A percentile compares a stretch with the other conserved stretches of the same genome.
phyloP scores from a whole-genome alignment of 1,140 invertebrate genomes.

The Tetragonula clypearis region DNA sequence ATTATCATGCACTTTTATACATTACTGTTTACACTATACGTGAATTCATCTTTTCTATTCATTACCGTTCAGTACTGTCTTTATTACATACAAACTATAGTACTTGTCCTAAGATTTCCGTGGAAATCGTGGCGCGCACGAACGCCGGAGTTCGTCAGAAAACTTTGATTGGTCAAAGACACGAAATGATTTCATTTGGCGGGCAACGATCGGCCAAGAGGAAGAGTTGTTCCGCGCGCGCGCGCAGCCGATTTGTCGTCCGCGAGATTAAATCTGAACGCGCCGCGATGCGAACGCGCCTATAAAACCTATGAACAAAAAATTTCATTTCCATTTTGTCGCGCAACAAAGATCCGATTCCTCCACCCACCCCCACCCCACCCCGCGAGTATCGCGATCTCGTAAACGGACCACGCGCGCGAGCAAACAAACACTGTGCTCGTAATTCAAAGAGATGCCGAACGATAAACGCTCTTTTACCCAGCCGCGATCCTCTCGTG shows the following conservation, averaged over 20 bases:
- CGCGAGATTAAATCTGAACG: constrained; percentile 51
- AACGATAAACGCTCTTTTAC: constrained; percentile 48
- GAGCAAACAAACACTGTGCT: constrained; percentile 17
- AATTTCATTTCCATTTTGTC: constrained; percentile 56
- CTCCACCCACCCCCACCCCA: too few relatives aligned
- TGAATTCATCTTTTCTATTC: too few relatives aligned
- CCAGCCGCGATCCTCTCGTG: background rate
- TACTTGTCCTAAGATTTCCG: too few relatives aligned
- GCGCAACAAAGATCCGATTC: background rate
- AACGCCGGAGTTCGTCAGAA: too few relatives aligned
- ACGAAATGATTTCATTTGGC: background rate
- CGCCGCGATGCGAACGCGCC: background rate
- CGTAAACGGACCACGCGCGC: constrained; percentile 38
- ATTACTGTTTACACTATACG: too few relatives aligned
- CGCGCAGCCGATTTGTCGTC: constrained; percentile 45
- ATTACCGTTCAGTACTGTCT: too few relatives aligned
- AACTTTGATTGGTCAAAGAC: background rate
- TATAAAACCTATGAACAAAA: constrained; percentile 34
- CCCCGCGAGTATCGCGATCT: constrained; percentile 16
- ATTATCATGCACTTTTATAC: too few relatives aligned
- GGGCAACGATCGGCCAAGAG: background rate
- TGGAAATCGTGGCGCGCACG: too few relatives aligned
- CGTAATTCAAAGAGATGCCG: constrained; percentile 54
- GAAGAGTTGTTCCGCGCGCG: constrained; percentile 42
- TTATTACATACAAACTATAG: too few relatives aligned